A percentile compares a stretch with the other conserved stretches of the same genome.
Evolutionary conservation across 2,113 vertebrate species (phyloP).

Genomic region (Notiomystis cincta): DNA sequence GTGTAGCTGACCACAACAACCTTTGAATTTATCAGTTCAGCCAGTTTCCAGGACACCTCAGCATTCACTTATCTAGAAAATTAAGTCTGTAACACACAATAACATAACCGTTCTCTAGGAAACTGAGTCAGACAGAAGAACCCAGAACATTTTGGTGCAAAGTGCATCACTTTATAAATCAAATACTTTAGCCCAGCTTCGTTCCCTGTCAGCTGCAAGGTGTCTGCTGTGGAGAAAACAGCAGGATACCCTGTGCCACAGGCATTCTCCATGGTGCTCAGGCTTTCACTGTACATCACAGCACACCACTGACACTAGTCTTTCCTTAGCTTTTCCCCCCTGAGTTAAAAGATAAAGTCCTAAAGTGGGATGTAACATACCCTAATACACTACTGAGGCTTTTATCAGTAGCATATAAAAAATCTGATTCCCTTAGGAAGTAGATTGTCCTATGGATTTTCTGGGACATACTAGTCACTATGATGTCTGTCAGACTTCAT

Average conservation of each 20-base stretch:
- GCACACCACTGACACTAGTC: rapidly evolving
- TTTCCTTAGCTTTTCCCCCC: background rate
- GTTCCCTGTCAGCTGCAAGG: background rate
- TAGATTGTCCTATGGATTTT: background rate
- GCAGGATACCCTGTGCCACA: background rate
- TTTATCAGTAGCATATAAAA: background rate
- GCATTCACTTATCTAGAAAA: background rate
- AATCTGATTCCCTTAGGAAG: background rate
- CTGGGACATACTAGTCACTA: background rate
- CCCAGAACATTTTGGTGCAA: background rate
- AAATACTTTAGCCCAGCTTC: background rate
- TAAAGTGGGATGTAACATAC: background rate
- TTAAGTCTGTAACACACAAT: background rate
- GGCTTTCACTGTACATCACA: background rate
- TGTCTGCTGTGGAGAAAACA: background rate
- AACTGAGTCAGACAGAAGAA: background rate
- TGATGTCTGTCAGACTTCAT: rapidly evolving
- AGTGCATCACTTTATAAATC: background rate
- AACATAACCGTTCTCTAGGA: background rate
- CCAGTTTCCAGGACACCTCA: background rate
- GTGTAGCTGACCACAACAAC: background rate
- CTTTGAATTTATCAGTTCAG: background rate
- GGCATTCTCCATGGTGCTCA: background rate
- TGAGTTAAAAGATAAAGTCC: background rate
- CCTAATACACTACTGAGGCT: background rate